phyloP scores from a whole-genome alignment of 2,113 vertebrate genomes.

The Panthera uncia region DNA sequence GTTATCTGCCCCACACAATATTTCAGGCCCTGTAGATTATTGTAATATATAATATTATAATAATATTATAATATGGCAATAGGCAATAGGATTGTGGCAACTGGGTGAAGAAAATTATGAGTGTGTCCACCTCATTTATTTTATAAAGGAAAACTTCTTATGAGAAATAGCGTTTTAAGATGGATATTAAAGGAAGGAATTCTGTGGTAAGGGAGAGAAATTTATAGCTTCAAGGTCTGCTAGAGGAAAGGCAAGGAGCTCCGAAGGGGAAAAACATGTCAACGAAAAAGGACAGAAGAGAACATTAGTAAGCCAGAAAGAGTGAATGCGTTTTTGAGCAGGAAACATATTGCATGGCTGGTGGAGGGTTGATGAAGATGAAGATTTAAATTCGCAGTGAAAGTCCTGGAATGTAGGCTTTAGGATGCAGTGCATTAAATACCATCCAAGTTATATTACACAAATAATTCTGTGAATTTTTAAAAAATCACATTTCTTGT shows the following conservation, averaged over 20 bases:
- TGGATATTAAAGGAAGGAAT: slow-evolving; percentile 1
- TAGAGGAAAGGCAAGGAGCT: background rate
- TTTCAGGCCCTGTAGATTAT: background rate
- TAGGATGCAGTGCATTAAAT: background rate
- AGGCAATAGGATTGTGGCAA: background rate
- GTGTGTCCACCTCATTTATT: background rate
- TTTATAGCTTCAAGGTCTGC: background rate
- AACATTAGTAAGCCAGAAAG: background rate
- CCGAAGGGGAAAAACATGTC: background rate
- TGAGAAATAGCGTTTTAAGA: background rate
- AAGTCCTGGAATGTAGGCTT: background rate
- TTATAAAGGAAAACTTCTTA: background rate
- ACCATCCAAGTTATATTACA: background rate
- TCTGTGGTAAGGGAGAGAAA: background rate
- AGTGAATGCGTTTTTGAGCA: background rate
- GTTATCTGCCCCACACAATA: background rate
- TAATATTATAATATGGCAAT: background rate
- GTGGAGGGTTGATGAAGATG: background rate
- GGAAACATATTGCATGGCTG: background rate
- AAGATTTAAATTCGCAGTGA: background rate
- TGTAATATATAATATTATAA: too few relatives aligned
- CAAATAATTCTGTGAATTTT: background rate
- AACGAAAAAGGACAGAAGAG: background rate
- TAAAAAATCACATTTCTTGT: background rate
- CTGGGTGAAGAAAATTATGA: background rate